A percentile compares a stretch with the other conserved stretches of the same genome.
These are phyloP conservation scores for Apodemia zela DNA, from an alignment of 2,888 invertebrate species.

Conservation along the genomic window DNA sequence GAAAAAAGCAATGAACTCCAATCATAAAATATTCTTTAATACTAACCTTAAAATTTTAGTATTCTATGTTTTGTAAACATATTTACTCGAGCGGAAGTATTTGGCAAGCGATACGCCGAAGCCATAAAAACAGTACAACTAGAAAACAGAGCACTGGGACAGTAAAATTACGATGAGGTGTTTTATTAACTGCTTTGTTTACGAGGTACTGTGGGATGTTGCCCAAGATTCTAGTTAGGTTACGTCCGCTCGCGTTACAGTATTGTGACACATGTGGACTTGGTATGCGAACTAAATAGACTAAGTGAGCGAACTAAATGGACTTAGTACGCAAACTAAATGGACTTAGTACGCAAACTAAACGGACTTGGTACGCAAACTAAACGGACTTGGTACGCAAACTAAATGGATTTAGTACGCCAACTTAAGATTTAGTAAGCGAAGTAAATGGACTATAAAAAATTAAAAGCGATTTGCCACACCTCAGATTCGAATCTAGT, in stretches of 20 bases:
- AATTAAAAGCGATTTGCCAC: too few species aligned
- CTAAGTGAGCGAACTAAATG: too few species aligned
- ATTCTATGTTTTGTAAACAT: slow-evolving; percentile 5
- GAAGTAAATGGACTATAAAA: too few species aligned
- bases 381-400: too few species aligned
- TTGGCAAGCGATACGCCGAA: slow-evolving; percentile 21
- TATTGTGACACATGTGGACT: background rate
- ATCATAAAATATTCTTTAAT: background rate
- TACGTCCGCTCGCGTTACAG: background rate
- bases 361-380: too few species aligned
- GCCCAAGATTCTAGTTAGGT: slow-evolving; percentile 4
- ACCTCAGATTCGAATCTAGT: too few species aligned
- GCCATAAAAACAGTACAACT: slow-evolving; percentile 9
- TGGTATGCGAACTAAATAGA: too few species aligned
- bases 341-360: too few species aligned
- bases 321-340: too few species aligned
- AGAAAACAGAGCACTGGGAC: slow-evolving; percentile 18
- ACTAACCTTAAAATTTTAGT: background rate
- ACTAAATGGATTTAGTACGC: too few species aligned
- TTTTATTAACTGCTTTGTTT: slow-evolving; percentile 21
- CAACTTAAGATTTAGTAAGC: too few species aligned
- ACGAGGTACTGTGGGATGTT: slow-evolving; percentile 10
- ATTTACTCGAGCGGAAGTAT: slow-evolving; percentile 13
- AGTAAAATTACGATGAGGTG: slow-evolving; percentile 18
- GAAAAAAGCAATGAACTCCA: too few species aligned